These are phyloP conservation scores for Tupaia chinensis DNA, from an alignment of 2,113 vertebrate species.

Conservation along the genomic window DNA sequence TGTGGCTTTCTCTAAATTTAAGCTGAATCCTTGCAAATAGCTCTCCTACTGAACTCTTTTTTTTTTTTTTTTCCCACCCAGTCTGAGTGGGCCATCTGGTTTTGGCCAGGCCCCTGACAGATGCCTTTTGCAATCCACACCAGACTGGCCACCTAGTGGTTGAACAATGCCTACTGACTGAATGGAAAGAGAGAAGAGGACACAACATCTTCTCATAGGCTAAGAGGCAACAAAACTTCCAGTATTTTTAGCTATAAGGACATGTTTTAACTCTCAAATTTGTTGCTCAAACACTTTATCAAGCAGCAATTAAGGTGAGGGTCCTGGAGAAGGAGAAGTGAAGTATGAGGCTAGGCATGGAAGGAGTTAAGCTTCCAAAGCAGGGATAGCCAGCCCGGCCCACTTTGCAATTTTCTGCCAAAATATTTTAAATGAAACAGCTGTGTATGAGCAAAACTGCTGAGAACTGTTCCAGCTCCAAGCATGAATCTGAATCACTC, in stretches of 20 bases:
- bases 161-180: rapidly evolving
- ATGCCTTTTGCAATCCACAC: neutral
- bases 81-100: neutral
- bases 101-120: neutral
- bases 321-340: rapidly evolving
- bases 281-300: neutral
- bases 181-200: neutral
- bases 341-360: rapidly evolving
- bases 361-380: conserved; percentile 66
- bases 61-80: neutral
- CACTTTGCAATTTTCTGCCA: conserved; percentile 57
- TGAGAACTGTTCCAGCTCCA: neutral
- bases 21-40: neutral
- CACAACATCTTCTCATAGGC: neutral
- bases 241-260: neutral
- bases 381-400: neutral
- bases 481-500: conserved; percentile 58
- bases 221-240: neutral
- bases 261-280: neutral
- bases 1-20: neutral
- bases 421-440: conserved; percentile 78
- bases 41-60: neutral
- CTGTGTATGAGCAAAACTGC: conserved; percentile 48
- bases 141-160: neutral
- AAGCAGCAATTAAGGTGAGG: neutral